phyloP scores from a whole-genome alignment of 2,888 invertebrate species.

The Petrophora chlorosata region DNA sequence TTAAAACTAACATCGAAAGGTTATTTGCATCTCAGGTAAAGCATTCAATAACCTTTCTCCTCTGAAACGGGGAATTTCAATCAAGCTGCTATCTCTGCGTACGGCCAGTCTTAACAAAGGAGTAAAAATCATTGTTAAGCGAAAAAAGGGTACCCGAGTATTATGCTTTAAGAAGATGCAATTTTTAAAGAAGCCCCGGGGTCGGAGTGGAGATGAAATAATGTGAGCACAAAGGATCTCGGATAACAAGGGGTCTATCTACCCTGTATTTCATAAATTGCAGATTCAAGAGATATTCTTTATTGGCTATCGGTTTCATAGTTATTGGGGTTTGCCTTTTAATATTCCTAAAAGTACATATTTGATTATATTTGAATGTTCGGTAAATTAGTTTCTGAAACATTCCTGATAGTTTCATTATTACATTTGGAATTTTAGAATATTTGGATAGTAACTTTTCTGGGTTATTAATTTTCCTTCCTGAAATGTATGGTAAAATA shows the following conservation, averaged over 20 bases:
- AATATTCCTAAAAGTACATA: too few relatives aligned
- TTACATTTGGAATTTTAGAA: too few relatives aligned
- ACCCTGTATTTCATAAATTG: slow-evolving; percentile 11
- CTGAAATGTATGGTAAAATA: too few relatives aligned
- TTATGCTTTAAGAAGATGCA: slow-evolving; percentile 45
- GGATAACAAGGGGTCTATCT: slow-evolving; percentile 19
- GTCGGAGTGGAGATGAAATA: slow-evolving; percentile 16
- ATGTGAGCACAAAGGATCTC: slow-evolving; percentile 16
- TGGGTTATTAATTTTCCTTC: too few relatives aligned
- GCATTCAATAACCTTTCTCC: slow-evolving; percentile 34
- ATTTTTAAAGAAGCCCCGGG: slow-evolving; percentile 44
- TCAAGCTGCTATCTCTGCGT: slow-evolving; percentile 45
- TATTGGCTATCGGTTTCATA: slow-evolving; percentile 13
- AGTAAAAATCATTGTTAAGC: slow-evolving; percentile 52
- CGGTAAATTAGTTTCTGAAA: too few relatives aligned
- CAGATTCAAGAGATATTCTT: slow-evolving; percentile 7
- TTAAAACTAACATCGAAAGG: too few relatives aligned
- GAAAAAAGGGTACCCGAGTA: slow-evolving; percentile 35
- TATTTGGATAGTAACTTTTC: too few relatives aligned
- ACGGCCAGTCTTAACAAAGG: slow-evolving; percentile 43
- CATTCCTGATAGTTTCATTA: too few relatives aligned
- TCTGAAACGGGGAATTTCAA: slow-evolving; percentile 53
- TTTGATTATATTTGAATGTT: too few relatives aligned
- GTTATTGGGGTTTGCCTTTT: too few relatives aligned
- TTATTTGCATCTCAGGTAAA: too few relatives aligned